Conservation (phyloP, 2,888 invertebrate genomes). For the Blastobasis adustella region DNA sequence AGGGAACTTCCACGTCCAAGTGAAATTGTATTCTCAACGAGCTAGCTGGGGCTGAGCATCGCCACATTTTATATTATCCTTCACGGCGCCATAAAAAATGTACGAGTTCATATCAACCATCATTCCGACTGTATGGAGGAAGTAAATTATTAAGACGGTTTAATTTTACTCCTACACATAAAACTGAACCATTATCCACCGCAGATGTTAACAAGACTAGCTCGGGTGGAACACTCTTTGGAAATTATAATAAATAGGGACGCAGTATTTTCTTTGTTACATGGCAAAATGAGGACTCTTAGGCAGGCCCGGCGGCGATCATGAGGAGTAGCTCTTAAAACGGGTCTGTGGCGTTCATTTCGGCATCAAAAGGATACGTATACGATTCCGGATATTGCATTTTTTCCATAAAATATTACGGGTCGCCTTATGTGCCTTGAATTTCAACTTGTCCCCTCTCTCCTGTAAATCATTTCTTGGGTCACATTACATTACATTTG, state of each 20-base stretch:
- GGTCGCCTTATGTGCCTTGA: neutral
- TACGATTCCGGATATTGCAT: neutral
- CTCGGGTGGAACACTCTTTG: too few relatives aligned
- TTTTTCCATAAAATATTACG: neutral
- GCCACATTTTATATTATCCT: conserved; percentile 4
- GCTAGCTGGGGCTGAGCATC: conserved; percentile 3
- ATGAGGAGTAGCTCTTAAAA: neutral
- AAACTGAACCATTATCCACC: neutral
- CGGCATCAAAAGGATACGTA: neutral
- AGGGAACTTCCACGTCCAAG: conserved; percentile 21
- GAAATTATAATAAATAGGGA: too few relatives aligned
- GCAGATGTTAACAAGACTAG: too few relatives aligned
- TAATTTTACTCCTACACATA: neutral
- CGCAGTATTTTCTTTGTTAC: too few relatives aligned
- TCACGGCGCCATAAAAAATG: neutral
- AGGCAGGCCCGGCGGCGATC: too few relatives aligned
- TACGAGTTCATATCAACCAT: neutral
- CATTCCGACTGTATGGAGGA: neutral
- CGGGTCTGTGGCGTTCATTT: neutral
- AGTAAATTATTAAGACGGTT: conserved; percentile 1
- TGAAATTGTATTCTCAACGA: conserved; percentile 22
- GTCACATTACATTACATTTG: too few relatives aligned
- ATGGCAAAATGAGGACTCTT: too few relatives aligned
- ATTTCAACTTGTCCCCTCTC: too few relatives aligned
- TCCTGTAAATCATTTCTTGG: too few relatives aligned